Percentiles rank a stretch among this genome's conserved stretches.
phyloP scores from a whole-genome alignment of 2,888 invertebrate genomes.

The Andrena minutula region DNA sequence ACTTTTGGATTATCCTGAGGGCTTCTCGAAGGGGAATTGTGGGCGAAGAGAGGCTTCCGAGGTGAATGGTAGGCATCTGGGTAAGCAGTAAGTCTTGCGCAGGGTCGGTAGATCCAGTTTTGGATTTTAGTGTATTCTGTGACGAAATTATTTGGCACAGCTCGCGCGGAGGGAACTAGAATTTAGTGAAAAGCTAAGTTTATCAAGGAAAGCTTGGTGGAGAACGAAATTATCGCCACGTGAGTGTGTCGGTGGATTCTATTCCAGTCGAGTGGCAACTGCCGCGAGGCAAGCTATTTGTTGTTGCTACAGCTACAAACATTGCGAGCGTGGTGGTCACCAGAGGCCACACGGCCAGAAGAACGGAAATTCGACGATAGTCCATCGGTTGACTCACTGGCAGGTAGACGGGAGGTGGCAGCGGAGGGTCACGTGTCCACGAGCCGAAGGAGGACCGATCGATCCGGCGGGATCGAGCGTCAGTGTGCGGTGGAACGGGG shows the following conservation, averaged over 20 bases:
- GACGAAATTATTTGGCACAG: no score
- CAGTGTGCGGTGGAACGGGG: conserved; percentile 56
- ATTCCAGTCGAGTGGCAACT: background rate
- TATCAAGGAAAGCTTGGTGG: background rate
- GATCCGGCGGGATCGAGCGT: conserved; percentile 44
- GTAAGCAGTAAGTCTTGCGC: background rate
- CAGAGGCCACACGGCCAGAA: background rate
- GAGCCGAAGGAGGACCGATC: conserved; percentile 59
- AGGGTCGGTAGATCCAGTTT: conserved; percentile 2
- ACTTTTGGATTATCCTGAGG: background rate
- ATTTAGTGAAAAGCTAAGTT: background rate
- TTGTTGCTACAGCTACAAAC: background rate
- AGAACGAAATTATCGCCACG: background rate
- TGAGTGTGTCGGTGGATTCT: background rate
- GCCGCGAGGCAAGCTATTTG: background rate
- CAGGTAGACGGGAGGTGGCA: conserved; percentile 46
- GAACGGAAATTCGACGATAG: conserved; percentile 46
- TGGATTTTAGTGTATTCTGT: no score
- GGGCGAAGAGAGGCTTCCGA: background rate
- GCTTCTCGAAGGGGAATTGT: background rate
- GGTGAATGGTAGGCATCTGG: background rate
- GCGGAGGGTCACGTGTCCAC: conserved; percentile 54
- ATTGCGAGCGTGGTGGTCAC: background rate
- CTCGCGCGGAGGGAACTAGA: background rate
- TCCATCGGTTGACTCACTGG: conserved; percentile 47